Base-by-base conservation (phyloP, 2,888 invertebrate species). In the Sabatieria punctata region DNA sequence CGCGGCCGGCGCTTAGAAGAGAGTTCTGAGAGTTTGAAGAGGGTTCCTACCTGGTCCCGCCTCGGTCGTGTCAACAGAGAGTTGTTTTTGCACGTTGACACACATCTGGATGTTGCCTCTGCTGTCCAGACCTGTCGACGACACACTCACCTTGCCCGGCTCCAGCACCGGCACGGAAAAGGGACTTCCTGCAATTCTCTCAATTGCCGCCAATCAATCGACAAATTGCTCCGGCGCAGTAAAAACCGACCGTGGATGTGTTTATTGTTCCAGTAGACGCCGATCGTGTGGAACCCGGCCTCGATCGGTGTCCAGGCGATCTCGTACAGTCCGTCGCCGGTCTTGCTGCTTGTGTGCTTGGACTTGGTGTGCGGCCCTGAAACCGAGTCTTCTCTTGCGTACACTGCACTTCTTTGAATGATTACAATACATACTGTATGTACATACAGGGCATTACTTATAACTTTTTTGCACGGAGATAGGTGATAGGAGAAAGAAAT, bases 281-380 rank as follows among this genome's bases (percentile, higher is more conserved):
- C 86, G 57, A 93, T 84, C 51, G 83, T 77, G 71, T 93, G 91
- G 67, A 86, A 84, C 64, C 84, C 84, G 24, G 85, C 79, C 68
- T 86, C 85, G 27, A 84, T 81, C 46, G 91, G 91, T 54, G 86
- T 80, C 67, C 91, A 95, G 60, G 85, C 85, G 49, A 93, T 93
- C 52, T 86, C 83, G 69, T 93, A 93, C 63, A 53, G 49, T 18
- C 55, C 58, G 36, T 60, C 57, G 15, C 49, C 45, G 43, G 54
- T 50, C 52, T 57, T 60, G 27, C 54, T 33, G 18, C 33, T 56
- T 25, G 56, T 51, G 48, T 61, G 59, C n/a, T 55, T 52, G 8
- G 60, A 49, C 43, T 56, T 58, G 18, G 51, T 46, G 30, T 44
- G 21, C 4, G 44, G 44, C 3, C 36, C 44, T 36, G 33, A 23